These are phyloP conservation scores for Parelbella ahira DNA, from an alignment of 2,888 invertebrate genomes.

Conservation along the genomic window DNA sequence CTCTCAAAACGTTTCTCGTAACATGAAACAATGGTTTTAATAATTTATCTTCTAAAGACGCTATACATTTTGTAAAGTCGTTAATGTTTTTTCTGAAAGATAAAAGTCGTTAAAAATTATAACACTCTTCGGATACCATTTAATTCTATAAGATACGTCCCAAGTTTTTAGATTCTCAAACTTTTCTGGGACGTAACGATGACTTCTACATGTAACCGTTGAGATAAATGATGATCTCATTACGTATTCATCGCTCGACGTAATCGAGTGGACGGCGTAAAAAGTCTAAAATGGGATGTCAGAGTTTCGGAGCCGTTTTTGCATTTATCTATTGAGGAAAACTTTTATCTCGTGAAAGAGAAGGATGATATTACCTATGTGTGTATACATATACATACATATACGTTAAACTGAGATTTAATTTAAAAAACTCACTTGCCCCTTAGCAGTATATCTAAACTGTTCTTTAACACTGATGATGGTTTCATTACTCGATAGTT, in stretches of 20 bases:
- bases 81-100: neutral
- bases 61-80: slow-evolving; percentile 3
- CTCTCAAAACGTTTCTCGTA: too few species aligned
- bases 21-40: too few species aligned
- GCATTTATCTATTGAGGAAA: slow-evolving; percentile 4
- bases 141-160: slow-evolving; percentile 21
- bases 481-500: too few species aligned
- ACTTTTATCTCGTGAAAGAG: slow-evolving; percentile 36
- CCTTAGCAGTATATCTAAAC: too few species aligned
- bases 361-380: too few species aligned
- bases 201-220: slow-evolving; percentile 16
- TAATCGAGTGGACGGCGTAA: slow-evolving; percentile 21
- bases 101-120: slow-evolving; percentile 11
- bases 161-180: slow-evolving; percentile 13
- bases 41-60: too few species aligned
- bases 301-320: slow-evolving; percentile 9
- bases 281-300: slow-evolving; percentile 14
- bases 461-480: too few species aligned
- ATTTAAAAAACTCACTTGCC: too few species aligned
- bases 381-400: too few species aligned
- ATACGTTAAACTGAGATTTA: too few species aligned
- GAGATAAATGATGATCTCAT: slow-evolving; percentile 24
- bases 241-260: slow-evolving; percentile 21
- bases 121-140: slow-evolving; percentile 8
- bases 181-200: slow-evolving; percentile 13